These are phyloP conservation scores for Lamproptera curius DNA, from an alignment of 2,888 invertebrate species.

Conservation along the genomic window DNA sequence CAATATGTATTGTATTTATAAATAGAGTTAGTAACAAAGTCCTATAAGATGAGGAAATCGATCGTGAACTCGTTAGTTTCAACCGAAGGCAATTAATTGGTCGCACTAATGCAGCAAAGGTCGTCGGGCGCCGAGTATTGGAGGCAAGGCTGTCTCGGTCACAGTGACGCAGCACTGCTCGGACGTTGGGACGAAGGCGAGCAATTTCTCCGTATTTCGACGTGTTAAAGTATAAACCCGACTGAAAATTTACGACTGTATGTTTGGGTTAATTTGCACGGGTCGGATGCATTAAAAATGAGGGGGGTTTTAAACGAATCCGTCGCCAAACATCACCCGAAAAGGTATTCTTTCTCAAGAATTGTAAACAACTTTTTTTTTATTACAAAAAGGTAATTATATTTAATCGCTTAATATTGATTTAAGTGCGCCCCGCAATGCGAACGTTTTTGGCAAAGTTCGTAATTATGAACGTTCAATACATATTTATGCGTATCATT, in stretches of 20 bases:
- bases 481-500: slow-evolving; percentile 5
- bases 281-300: no score
- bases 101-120: slow-evolving; percentile 14
- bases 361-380: no score
- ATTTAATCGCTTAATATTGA: slow-evolving; percentile 6
- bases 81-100: slow-evolving; percentile 4
- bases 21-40: no score
- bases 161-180: no score
- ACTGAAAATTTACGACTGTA: no score
- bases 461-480: slow-evolving; percentile 1
- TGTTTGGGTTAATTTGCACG: no score
- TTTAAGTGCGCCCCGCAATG: not conserved
- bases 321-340: no score
- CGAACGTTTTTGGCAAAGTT: not conserved
- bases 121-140: slow-evolving; percentile 4
- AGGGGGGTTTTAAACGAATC: no score
- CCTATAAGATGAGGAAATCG: slow-evolving; percentile 6
- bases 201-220: slow-evolving; percentile 22
- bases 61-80: not conserved
- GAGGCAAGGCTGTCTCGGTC: slow-evolving; percentile 25
- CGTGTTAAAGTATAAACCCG: no score
- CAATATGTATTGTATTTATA: no score
- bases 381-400: not conserved
- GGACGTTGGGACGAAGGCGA: not conserved
- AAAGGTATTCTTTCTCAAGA: no score